Conservation (phyloP, 1,140 invertebrate genomes). For the Atopsyche davidsoni region DNA sequence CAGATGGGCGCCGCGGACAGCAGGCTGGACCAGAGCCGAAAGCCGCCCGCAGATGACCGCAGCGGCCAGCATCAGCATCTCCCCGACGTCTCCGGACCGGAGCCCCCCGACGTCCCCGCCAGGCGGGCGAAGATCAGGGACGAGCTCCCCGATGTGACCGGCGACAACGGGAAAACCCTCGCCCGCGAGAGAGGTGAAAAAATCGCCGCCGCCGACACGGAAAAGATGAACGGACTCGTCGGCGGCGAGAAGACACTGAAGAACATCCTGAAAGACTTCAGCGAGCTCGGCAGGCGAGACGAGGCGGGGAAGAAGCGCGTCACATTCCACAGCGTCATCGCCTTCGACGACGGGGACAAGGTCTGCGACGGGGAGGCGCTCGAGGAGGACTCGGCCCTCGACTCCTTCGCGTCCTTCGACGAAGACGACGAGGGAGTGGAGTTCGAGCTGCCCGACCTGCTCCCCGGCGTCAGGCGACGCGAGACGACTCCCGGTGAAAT, state of each 20-base stretch:
- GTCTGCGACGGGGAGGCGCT: conserved; percentile 17
- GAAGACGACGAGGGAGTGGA: conserved; percentile 9
- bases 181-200: conserved; percentile 1
- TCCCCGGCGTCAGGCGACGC: neutral
- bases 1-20: neutral
- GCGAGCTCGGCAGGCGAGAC: conserved; percentile 8
- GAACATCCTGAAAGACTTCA: conserved; percentile 22
- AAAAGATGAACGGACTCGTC: neutral
- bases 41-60: too few species aligned
- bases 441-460: neutral
- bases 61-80: too few species aligned
- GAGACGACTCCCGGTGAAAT: too few species aligned
- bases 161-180: conserved; percentile 1
- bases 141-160: conserved; percentile 4
- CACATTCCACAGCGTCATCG: conserved; percentile 27
- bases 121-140: too few species aligned
- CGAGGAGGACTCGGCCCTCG: conserved; percentile 19
- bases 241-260: conserved; percentile 10
- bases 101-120: too few species aligned
- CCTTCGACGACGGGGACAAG: conserved; percentile 27
- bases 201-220: conserved; percentile 1
- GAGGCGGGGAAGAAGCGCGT: conserved; percentile 25
- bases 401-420: conserved; percentile 22
- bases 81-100: too few species aligned
- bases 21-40: too few species aligned